These are phyloP conservation scores for Drosophila lini DNA, from an alignment of 1,140 invertebrate species.

Conservation along the genomic window DNA sequence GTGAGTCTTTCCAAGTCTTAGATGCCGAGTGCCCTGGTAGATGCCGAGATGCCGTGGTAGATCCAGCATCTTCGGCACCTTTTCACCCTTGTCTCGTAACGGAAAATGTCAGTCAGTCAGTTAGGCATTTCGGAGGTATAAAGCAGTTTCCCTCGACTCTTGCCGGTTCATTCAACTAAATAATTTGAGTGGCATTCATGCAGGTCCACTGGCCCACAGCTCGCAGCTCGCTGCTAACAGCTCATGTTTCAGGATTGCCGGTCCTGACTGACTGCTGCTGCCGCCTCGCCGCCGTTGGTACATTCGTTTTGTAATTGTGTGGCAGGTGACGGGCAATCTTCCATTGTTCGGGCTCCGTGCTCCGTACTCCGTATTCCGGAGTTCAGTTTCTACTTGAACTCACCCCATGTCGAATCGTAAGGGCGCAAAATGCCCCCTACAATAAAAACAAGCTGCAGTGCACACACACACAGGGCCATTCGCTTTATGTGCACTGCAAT, in stretches of 20 bases:
- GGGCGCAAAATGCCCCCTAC: slow-evolving; percentile 81
- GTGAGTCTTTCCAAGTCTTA: slow-evolving; percentile 5
- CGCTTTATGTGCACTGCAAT: slow-evolving; percentile 78
- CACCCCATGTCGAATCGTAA: slow-evolving; percentile 83
- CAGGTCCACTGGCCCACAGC: slow-evolving; percentile 64
- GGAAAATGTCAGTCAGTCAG: slow-evolving; percentile 69
- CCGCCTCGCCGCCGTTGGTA: slow-evolving; percentile 50
- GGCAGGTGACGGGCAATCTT: slow-evolving; percentile 84
- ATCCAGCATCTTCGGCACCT: slow-evolving; percentile 46
- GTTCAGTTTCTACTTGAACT: slow-evolving; percentile 61
- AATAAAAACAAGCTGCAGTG: slow-evolving; percentile 72
- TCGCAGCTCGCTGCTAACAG: slow-evolving; percentile 20
- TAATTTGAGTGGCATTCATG: slow-evolving; percentile 84
- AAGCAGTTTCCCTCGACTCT: slow-evolving; percentile 68
- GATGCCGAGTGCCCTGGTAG: slow-evolving; percentile 15
- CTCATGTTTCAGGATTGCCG: slow-evolving; percentile 76
- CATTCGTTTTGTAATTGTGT: slow-evolving; percentile 80
- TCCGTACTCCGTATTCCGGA: slow-evolving; percentile 23
- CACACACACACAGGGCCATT: slow-evolving; percentile 54
- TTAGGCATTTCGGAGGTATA: slow-evolving; percentile 34
- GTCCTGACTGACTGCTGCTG: slow-evolving; percentile 27
- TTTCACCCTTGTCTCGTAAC: slow-evolving; percentile 64
- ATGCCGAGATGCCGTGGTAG: no score
- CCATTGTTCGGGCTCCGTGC: slow-evolving; percentile 56
- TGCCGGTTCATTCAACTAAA: slow-evolving; percentile 84